Percentiles rank a stretch among this genome's conserved stretches.
These are phyloP conservation scores for Toxotes jaculatrix DNA, from an alignment of 2,113 vertebrate genomes.

Conservation along the genomic window DNA sequence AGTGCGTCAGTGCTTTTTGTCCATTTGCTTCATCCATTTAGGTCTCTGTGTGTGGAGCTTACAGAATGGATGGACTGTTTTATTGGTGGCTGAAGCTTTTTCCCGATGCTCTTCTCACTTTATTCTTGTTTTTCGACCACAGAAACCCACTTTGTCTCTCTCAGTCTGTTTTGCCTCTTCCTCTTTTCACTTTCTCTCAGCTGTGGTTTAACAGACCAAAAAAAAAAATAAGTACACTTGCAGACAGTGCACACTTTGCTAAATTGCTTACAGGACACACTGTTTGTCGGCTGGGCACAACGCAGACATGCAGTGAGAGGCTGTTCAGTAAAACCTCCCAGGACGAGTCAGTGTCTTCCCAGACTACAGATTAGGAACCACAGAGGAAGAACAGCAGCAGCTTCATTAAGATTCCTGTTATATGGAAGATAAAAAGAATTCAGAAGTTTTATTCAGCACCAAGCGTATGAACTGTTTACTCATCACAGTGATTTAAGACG, in stretches of 20 bases:
- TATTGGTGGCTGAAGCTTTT: not conserved
- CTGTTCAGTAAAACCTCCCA: constrained; percentile 27
- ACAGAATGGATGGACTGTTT: not conserved
- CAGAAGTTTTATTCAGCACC: not conserved
- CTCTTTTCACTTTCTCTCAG: not conserved
- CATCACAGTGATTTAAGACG: not conserved
- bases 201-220: not conserved
- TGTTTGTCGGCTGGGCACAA: constrained; percentile 38
- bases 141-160: constrained; percentile 11
- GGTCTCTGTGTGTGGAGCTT: not conserved
- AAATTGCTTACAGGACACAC: constrained; percentile 42
- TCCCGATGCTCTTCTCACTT: not conserved
- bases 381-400: not conserved
- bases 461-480: not conserved
- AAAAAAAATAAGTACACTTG: not conserved
- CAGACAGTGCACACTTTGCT: constrained; percentile 28
- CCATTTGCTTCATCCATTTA: not conserved
- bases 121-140: not conserved
- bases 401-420: constrained; percentile 11
- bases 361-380: constrained; percentile 21
- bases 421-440: not conserved
- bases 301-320: constrained; percentile 43
- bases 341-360: constrained; percentile 29
- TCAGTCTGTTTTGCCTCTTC: not conserved
- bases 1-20: not conserved